Evolutionary conservation across 2,888 invertebrate genomes (phyloP).

Genomic region (Rhagonycha lutea): DNA sequence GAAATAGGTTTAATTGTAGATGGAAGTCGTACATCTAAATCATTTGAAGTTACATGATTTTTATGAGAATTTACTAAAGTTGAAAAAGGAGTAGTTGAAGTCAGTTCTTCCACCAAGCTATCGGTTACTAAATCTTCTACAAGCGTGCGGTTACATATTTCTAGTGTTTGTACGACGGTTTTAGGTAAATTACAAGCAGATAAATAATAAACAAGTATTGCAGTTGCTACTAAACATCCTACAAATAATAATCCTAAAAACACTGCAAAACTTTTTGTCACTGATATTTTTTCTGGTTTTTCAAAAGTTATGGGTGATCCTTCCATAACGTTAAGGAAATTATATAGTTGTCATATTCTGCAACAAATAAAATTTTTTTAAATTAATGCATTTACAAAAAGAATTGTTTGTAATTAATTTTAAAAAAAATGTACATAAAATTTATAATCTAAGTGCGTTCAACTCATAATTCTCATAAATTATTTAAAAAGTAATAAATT

Average conservation of each 20-base stretch:
- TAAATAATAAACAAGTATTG: conserved; percentile 77
- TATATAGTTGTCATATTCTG: conserved; percentile 43
- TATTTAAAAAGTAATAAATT: background rate
- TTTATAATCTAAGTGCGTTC: background rate
- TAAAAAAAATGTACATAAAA: background rate
- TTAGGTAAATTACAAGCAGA: conserved; percentile 65
- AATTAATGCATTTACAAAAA: background rate
- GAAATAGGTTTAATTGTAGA: conserved; percentile 67
- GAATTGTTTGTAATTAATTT: background rate
- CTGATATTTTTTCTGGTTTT: conserved; percentile 64
- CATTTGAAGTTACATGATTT: conserved; percentile 10
- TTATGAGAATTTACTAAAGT: conserved; percentile 7
- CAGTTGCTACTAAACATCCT: conserved; percentile 69
- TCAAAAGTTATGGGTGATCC: conserved; percentile 63
- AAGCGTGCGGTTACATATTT: conserved; percentile 10
- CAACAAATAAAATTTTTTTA: conserved; percentile 1
- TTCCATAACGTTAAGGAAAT: conserved; percentile 41
- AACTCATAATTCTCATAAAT: background rate
- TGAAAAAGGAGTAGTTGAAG: conserved; percentile 55
- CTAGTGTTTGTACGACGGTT: conserved; percentile 41
- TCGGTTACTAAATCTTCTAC: background rate
- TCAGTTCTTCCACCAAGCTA: conserved; percentile 26
- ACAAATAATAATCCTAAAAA: conserved; percentile 67
- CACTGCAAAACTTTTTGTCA: conserved; percentile 68
- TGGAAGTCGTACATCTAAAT: conserved; percentile 69